Conservation (phyloP, 2,888 invertebrate species). For the Lasioglossum oenotherae region DNA sequence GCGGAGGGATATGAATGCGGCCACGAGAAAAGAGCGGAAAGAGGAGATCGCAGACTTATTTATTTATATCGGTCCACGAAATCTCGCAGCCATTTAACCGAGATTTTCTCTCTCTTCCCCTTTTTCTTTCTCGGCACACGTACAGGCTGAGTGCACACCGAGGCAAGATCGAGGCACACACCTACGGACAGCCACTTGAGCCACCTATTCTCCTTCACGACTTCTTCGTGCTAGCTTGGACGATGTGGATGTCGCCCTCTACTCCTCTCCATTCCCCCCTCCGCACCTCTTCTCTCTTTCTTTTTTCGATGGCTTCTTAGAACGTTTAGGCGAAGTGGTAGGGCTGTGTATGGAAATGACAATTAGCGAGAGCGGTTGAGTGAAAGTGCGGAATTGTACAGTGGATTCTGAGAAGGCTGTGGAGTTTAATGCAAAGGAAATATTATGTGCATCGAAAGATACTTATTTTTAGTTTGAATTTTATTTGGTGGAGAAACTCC, state of each 20-base stretch:
- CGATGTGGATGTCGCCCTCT: not conserved
- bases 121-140: not conserved
- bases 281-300: not conserved
- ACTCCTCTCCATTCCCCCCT: not conserved
- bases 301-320: not conserved
- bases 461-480: too few species aligned
- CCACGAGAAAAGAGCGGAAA: conserved; percentile 25
- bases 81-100: conserved; percentile 66
- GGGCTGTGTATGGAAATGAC: not conserved
- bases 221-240: not conserved
- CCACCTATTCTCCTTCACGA: conserved; percentile 1
- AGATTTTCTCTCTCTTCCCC: conserved; percentile 37
- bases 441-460: not conserved
- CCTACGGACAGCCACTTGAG: not conserved
- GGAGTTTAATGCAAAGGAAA: not conserved
- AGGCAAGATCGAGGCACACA: not conserved
- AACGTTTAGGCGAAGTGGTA: not conserved
- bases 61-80: conserved; percentile 73
- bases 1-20: conserved; percentile 42
- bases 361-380: not conserved
- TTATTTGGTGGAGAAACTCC: too few species aligned
- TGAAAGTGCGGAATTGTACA: not conserved
- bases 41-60: conserved; percentile 64
- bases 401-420: not conserved
- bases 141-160: not conserved